Evolutionary conservation across 1,140 invertebrate genomes (phyloP).

Genomic region (Metaphire vulgaris): DNA sequence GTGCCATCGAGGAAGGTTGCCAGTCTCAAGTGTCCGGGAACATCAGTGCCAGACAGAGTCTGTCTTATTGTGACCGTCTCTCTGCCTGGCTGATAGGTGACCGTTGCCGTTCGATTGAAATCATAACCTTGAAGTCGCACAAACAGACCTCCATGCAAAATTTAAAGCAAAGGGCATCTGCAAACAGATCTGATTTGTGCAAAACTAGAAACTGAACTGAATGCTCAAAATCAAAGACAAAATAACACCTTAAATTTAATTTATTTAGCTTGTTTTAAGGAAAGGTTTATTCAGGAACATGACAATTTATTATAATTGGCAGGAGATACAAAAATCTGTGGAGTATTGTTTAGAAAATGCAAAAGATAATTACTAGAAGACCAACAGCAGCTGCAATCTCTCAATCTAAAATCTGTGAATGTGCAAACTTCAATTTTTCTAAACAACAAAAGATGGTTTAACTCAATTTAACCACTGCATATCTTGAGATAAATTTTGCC

Average conservation of each 20-base stretch:
- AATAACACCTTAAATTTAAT: not conserved
- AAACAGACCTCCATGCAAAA: slow-evolving; percentile 13
- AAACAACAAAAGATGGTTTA: too few species aligned
- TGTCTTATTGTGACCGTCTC: slow-evolving; percentile 60
- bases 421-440: too few species aligned
- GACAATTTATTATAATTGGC: too few species aligned
- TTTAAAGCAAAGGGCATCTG: not conserved
- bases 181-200: not conserved
- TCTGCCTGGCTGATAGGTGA: slow-evolving; percentile 9
- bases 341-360: too few species aligned
- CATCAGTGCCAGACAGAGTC: slow-evolving; percentile 76
- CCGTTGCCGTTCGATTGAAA: slow-evolving; percentile 22
- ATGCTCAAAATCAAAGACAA: not conserved
- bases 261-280: not conserved
- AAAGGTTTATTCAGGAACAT: too few species aligned
- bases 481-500: too few species aligned
- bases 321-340: too few species aligned
- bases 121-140: too few species aligned
- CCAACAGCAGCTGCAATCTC: too few species aligned
- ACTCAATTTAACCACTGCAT: too few species aligned
- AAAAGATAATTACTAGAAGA: too few species aligned
- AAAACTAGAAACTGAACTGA: not conserved
- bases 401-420: too few species aligned
- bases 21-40: slow-evolving; percentile 73
- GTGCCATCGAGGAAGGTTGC: slow-evolving; percentile 70